Base-by-base conservation (phyloP, 2,113 vertebrate genomes). In the Otus sunia region DNA sequence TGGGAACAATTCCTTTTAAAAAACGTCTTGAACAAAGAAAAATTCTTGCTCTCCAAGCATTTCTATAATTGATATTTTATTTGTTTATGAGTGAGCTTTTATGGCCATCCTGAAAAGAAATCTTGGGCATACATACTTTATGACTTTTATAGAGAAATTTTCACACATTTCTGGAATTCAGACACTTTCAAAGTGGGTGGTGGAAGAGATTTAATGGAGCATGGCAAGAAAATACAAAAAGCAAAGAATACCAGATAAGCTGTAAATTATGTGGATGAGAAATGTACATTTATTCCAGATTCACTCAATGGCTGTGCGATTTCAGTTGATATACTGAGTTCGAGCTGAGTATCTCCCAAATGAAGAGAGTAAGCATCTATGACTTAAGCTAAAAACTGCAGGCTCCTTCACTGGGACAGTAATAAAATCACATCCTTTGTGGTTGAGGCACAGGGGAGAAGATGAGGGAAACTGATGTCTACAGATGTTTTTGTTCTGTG, bases 201-300 rank as follows among this genome's bases (percentile, higher is more conserved):
- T 82, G 22, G 83, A 88, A 93, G 56, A 95, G 30, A 72, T 60
- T 67, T 91, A 92, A 92, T 53, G 68, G 69, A 84, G 29, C 14
- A 55, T 63, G 69, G 60, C 49, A 91, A 95, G 64, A 87, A 91
- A 91, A 85, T 58, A 45, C 34, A 45, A 39, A 81, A 86, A 91
- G n/a, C 4, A 83, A 87, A 93, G 60, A 72, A 68, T 60, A 75
- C 52, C 36, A 87, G 77, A 92, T 75, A 90, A 93, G 2, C 37
- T 69, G 39, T 87, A 94, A 96, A 69, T 81, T 79, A 85, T 41
- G 36, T 81, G 77, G 73, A 71, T 89, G 88, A 88, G 58, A 96
- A 85, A 68, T 62, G 36, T 68, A 69, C 49, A 72, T 81, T 94
- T 93, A 60, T 85, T 87, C 74, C 90, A 96, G 77, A 94, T 79